Base-by-base conservation (phyloP, 1,140 invertebrate genomes). In the Leucophenga varia region DNA sequence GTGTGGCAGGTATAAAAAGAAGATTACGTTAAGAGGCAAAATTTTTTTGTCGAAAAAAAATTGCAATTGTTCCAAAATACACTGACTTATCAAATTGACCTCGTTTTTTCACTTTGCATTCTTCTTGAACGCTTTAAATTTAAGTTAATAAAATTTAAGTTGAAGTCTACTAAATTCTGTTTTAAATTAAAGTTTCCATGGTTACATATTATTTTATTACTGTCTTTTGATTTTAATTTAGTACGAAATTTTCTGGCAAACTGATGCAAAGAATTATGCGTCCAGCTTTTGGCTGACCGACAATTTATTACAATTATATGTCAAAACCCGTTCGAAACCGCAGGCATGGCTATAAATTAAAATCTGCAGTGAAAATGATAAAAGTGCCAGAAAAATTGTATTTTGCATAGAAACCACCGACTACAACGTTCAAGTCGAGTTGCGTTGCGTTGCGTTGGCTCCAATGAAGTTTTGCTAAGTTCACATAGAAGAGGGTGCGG, bases 251-350 rank as follows among this genome's bases (percentile, higher is more conserved):
- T 43, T 28, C 47, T 13, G n/a, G 8, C 25, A 39, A 4, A 32
- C 18, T 28, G 25, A 19, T 35, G 43, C 30, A 21, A 40, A 45
- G 21, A 18, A 9, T 16, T 18, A 22, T 31, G 34, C 40, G 41
- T 31, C 41, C 41, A 35, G 54, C 47, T 49, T 25, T 22, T 49
- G 56, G 52, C 57, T 63, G 63, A 67, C 63, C 59, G 49, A 57
- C 56, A 67, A 67, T 67, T 67, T 67, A 67, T 67, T 67, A 67
- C 63, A 67, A 67, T 63, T 61, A 67, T 6, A 25, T 63, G 63
- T 67, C 63, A 67, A 61, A 67, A 67, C 57, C 57, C 63, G 63
- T 67, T 67, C 61, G 53, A 59, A 57, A 54, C 52, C 49, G 44
- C 49, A 51, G 48, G 44, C 43, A 52, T 36, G 37, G 43, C 49